These are phyloP conservation scores for Drosophila willistoni DNA, from an alignment of 1,140 invertebrate genomes.

Conservation along the genomic window DNA sequence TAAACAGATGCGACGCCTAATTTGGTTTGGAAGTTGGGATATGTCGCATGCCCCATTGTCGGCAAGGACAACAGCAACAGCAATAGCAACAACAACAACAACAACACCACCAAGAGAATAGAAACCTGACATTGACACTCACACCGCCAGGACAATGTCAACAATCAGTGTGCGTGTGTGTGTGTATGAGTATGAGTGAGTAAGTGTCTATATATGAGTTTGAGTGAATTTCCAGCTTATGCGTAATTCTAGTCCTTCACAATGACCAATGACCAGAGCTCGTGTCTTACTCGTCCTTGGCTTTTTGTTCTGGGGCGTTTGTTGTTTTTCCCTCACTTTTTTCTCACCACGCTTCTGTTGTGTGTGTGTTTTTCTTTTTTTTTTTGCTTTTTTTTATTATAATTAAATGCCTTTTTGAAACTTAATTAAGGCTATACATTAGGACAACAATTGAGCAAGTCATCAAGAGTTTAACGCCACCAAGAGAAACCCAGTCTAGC, in stretches of 20 bases:
- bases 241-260: constrained; percentile 53
- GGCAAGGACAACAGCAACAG: constrained; percentile 46
- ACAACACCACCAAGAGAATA: constrained; percentile 32
- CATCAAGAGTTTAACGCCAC: constrained; percentile 30
- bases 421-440: constrained; percentile 73
- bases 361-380: background rate
- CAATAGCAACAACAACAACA: constrained; percentile 11
- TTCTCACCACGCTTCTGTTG: background rate
- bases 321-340: constrained; percentile 3
- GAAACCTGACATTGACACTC: constrained; percentile 51
- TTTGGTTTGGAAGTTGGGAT: constrained; percentile 60
- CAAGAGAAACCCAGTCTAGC: constrained; percentile 19
- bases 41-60: constrained; percentile 57
- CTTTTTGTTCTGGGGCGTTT: constrained; percentile 40
- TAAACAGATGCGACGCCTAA: constrained; percentile 67
- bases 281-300: constrained; percentile 66
- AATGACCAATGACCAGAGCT: constrained; percentile 33
- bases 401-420: constrained; percentile 70
- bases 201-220: constrained; percentile 9
- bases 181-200: constrained; percentile 1
- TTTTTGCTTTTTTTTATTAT: constrained; percentile 21
- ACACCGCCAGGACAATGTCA: constrained; percentile 21
- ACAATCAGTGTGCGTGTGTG: constrained; percentile 9
- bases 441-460: constrained; percentile 23
- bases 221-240: constrained; percentile 48